These are phyloP conservation scores for Syritta pipiens DNA, from an alignment of 2,888 invertebrate genomes.

Conservation along the genomic window DNA sequence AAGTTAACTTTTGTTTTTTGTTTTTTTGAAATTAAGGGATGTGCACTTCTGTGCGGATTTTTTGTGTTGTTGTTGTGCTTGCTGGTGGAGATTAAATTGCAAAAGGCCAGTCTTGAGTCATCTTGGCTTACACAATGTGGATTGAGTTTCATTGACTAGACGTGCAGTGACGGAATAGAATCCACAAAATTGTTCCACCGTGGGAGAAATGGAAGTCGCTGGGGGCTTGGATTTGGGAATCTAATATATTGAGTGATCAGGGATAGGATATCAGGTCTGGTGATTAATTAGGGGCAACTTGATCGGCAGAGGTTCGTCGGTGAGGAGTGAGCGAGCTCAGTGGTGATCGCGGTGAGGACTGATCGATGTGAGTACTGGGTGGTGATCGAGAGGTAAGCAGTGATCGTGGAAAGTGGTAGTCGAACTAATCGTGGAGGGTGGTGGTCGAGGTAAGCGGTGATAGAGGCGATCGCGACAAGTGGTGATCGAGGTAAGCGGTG, in stretches of 20 bases:
- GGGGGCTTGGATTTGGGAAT: neutral
- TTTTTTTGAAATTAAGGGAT: constrained; percentile 35
- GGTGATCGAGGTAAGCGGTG: no score
- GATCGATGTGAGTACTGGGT: no score
- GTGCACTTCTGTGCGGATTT: constrained; percentile 47
- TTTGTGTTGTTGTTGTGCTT: constrained; percentile 14
- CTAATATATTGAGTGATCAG: neutral
- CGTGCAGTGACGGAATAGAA: no score
- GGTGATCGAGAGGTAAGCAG: no score
- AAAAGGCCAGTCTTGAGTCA: neutral
- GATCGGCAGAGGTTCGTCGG: no score
- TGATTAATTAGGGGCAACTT: neutral
- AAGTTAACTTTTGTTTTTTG: neutral
- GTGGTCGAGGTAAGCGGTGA: no score
- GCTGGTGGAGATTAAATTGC: neutral
- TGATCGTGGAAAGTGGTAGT: no score
- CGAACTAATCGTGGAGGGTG: no score
- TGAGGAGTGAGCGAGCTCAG: no score
- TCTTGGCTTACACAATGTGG: constrained; percentile 11
- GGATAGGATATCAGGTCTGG: neutral
- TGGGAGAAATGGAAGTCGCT: constrained; percentile 31
- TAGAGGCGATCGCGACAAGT: no score
- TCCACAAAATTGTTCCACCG: neutral
- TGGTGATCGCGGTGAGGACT: no score
- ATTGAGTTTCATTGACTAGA: no score